These are phyloP conservation scores for Sitta carolinensis DNA, from an alignment of 2,797 vertebrate species.

Conservation along the genomic window DNA sequence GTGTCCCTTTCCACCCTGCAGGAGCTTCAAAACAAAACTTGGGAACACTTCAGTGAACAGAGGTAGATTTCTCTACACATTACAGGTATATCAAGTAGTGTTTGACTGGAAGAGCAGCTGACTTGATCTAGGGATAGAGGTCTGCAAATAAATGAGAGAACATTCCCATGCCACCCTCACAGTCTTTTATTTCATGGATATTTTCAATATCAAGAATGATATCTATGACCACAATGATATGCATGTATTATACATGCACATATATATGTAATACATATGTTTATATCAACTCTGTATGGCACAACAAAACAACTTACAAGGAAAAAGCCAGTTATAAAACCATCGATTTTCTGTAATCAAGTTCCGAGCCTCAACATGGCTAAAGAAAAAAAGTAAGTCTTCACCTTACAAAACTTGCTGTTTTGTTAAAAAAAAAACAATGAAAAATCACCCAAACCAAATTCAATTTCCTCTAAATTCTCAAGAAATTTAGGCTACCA, in stretches of 20 bases:
- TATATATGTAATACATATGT: fast-evolving
- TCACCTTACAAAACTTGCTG: not conserved
- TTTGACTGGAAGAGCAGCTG: not conserved
- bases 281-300: not conserved
- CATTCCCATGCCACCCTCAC: not conserved
- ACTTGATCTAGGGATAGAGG: not conserved
- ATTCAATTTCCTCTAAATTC: not conserved
- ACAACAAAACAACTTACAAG: not conserved
- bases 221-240: fast-evolving
- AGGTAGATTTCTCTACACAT: not conserved
- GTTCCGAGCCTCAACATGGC: not conserved
- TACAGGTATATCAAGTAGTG: not conserved
- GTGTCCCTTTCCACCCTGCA: not conserved
- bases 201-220: not conserved
- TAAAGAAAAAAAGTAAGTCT: not conserved
- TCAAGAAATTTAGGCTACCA: not conserved
- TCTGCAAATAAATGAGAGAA: not conserved
- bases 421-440: not conserved
- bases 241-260: fast-evolving
- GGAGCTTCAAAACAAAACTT: not conserved
- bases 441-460: fast-evolving
- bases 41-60: not conserved
- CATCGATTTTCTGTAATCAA: not conserved
- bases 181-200: not conserved
- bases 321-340: not conserved